Percentiles rank a stretch among this genome's conserved stretches.
phyloP scores from a whole-genome alignment of 1,140 invertebrate species.

The Sinonovacula constricta region DNA sequence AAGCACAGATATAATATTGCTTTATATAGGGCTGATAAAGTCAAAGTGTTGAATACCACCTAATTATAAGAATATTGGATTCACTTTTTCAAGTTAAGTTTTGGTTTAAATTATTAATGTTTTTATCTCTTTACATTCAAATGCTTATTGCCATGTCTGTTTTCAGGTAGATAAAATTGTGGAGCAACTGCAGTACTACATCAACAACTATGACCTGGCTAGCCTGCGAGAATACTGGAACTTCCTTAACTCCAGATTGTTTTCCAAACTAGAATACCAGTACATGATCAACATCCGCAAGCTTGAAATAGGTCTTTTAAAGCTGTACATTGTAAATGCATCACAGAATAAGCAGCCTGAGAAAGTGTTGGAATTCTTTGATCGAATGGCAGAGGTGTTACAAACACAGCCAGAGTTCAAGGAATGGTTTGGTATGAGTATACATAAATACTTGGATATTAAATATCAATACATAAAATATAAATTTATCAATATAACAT shows the following conservation, averaged over 20 bases:
- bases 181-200: constrained; percentile 89
- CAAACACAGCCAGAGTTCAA: constrained; percentile 95
- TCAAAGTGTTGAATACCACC: too few species aligned
- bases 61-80: not conserved
- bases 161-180: constrained; percentile 92
- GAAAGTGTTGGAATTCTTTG: constrained; percentile 93
- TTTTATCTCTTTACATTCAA: not conserved
- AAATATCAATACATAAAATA: too few species aligned
- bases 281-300: constrained; percentile 90
- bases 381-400: constrained; percentile 90
- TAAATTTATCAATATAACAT: too few species aligned
- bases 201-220: constrained; percentile 87
- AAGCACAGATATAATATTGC: not conserved
- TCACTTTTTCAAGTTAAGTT: not conserved
- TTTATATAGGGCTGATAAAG: too few species aligned
- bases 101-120: not conserved
- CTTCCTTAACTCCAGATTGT: constrained; percentile 91
- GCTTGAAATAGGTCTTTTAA: constrained; percentile 92
- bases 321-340: constrained; percentile 93
- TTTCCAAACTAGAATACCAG: constrained; percentile 90
- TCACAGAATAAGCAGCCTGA: constrained; percentile 89
- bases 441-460: too few species aligned
- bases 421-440: constrained; percentile 95
- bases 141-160: constrained; percentile 48
- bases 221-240: constrained; percentile 91